phyloP scores from a whole-genome alignment of 1,140 invertebrate genomes.

The Scaptomyza graminum region DNA sequence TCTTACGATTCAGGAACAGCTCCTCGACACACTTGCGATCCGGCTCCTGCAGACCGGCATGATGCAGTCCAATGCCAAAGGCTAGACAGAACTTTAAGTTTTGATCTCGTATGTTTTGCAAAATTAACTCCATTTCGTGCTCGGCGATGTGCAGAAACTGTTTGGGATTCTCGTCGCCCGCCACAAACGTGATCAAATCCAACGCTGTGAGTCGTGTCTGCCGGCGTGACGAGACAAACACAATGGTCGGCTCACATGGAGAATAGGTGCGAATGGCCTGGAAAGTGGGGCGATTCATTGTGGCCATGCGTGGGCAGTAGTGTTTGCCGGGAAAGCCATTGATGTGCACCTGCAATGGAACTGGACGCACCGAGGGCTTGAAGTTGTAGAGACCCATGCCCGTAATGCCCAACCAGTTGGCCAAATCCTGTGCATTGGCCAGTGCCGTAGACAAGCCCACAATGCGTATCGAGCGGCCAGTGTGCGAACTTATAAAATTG shows the following conservation, averaged over 20 bases:
- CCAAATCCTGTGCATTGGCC: conserved; percentile 98
- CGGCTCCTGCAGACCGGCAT: conserved; percentile 96
- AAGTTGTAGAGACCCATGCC: conserved; percentile 98
- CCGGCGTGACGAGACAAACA: conserved; percentile 98
- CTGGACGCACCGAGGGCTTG: conserved; percentile 97
- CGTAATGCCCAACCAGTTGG: conserved; percentile 97
- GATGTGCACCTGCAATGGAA: conserved; percentile 98
- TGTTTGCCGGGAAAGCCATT: conserved; percentile 94
- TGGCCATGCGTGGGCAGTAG: conserved; percentile 99
- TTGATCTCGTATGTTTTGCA: conserved; percentile 92
- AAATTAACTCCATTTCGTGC: conserved; percentile 91
- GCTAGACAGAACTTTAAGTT: conserved; percentile 97
- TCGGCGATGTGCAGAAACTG: conserved; percentile 97
- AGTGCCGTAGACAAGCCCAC: conserved; percentile 98
- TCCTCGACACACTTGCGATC: conserved; percentile 97
- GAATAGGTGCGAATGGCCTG: conserved; percentile 97
- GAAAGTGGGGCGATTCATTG: conserved; percentile 99
- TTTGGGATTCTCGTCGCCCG: conserved; percentile 95
- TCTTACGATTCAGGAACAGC: conserved; percentile 98
- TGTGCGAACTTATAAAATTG: conserved; percentile 96
- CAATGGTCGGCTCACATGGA: conserved; percentile 93
- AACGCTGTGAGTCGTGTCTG: conserved; percentile 98
- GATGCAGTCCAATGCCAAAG: conserved; percentile 99
- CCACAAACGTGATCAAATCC: conserved; percentile 97
- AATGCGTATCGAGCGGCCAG: conserved; percentile 90